A percentile compares a stretch with the other conserved stretches of the same genome.
Conservation (phyloP, 1,140 invertebrate species). For the Saccostrea glomerata region DNA sequence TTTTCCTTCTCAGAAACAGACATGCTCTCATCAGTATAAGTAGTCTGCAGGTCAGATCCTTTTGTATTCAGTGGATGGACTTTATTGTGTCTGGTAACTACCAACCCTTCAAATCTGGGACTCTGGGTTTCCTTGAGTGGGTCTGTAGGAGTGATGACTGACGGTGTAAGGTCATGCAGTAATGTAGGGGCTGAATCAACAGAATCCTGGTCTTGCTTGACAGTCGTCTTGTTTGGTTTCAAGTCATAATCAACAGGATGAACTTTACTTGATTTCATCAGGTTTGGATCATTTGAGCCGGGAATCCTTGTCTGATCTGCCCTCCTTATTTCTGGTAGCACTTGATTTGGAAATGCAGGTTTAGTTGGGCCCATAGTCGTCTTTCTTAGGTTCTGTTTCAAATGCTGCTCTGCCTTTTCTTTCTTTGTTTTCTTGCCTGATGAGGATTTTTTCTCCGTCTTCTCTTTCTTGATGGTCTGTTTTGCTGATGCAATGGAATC, state of each 20-base stretch:
- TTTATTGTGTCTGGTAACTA: conserved; percentile 11
- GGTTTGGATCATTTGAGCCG: background rate
- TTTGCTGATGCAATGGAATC: background rate
- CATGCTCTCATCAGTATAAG: background rate
- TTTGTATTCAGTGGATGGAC: background rate
- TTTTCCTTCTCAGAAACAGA: background rate
- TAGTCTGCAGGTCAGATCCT: background rate
- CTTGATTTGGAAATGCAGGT: background rate
- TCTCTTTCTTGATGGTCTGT: background rate
- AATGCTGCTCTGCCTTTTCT: conserved; percentile 9
- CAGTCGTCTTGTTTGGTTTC: background rate
- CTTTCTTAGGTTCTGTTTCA: background rate
- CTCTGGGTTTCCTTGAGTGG: background rate
- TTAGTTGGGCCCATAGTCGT: background rate
- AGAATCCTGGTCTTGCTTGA: background rate
- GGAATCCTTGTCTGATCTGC: background rate
- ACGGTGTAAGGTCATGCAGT: background rate
- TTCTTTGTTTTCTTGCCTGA: conserved; percentile 16
- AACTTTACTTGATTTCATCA: conserved; percentile 12
- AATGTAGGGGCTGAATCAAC: background rate
- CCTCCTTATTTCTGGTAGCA: background rate
- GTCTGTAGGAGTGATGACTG: background rate
- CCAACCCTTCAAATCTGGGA: background rate
- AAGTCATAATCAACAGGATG: conserved; percentile 1
- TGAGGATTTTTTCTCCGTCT: background rate